Conservation (phyloP, 2,888 invertebrate genomes). For the Cloeon dipterum region DNA sequence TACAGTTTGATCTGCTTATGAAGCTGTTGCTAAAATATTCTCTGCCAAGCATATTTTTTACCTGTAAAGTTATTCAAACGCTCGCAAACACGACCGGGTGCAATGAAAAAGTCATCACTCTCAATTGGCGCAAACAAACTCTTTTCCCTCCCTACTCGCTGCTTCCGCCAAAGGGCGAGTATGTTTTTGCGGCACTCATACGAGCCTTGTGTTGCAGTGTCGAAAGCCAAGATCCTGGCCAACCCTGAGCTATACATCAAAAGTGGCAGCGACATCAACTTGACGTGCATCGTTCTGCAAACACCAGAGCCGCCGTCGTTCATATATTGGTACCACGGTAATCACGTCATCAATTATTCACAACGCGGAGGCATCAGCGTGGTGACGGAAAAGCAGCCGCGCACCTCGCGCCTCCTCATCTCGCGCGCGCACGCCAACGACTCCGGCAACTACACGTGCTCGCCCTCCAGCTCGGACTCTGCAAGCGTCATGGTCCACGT, state of each 20-base stretch:
- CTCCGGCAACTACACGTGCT: conserved; percentile 35
- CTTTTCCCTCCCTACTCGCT: no score
- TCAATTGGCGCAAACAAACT: no score
- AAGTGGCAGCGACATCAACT: conserved; percentile 77
- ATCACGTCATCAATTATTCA: conserved; percentile 30
- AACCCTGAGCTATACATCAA: conserved; percentile 70
- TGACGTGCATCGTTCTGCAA: conserved; percentile 67
- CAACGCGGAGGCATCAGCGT: conserved; percentile 29
- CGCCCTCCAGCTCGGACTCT: conserved; percentile 31
- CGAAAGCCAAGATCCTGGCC: conserved; percentile 69
- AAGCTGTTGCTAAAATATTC: no score
- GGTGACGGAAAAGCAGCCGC: conserved; percentile 25
- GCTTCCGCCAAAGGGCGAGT: no score
- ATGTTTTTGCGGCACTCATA: no score
- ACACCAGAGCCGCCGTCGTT: conserved; percentile 62
- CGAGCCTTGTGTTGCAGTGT: conserved; percentile 39
- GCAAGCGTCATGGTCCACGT: conserved; percentile 67
- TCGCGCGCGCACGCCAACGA: conserved; percentile 35
- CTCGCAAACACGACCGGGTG: no score
- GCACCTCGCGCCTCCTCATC: conserved; percentile 26
- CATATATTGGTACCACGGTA: conserved; percentile 34
- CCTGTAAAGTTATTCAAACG: no score
- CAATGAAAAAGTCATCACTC: no score
- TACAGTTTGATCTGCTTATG: no score
- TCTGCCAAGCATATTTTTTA: no score